Evolutionary conservation across 2,113 vertebrate species (phyloP).

Genomic region (Labeo rohita): DNA sequence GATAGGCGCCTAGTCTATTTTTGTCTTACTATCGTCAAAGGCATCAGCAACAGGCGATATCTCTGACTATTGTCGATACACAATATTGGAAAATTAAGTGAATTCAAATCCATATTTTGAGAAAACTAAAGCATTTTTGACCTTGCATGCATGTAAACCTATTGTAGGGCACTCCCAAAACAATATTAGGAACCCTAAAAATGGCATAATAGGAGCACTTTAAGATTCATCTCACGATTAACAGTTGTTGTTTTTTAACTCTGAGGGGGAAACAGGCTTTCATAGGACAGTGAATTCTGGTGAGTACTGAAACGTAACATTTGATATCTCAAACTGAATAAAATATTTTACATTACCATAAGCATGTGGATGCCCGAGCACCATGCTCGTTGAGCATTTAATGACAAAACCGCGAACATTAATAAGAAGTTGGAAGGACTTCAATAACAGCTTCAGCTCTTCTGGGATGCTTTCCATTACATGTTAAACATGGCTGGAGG

Average conservation of each 20-base stretch:
- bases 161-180: too few relatives aligned
- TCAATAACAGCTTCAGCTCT: neutral
- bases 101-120: too few relatives aligned
- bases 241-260: neutral
- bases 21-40: too few relatives aligned
- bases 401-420: constrained; percentile 10
- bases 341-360: neutral
- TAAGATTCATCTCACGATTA: neutral
- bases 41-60: too few relatives aligned
- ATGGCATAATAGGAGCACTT: too few relatives aligned
- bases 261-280: neutral
- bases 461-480: neutral
- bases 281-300: neutral
- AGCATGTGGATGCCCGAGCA: neutral
- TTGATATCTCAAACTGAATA: neutral
- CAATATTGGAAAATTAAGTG: too few relatives aligned
- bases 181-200: too few relatives aligned
- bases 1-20: too few relatives aligned
- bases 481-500: neutral
- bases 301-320: neutral
- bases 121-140: too few relatives aligned
- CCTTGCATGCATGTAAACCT: too few relatives aligned
- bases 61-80: too few relatives aligned
- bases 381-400: neutral
- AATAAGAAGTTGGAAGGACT: constrained; percentile 1